Base-by-base conservation (phyloP, 2,797 vertebrate genomes). In the Otus scops region DNA sequence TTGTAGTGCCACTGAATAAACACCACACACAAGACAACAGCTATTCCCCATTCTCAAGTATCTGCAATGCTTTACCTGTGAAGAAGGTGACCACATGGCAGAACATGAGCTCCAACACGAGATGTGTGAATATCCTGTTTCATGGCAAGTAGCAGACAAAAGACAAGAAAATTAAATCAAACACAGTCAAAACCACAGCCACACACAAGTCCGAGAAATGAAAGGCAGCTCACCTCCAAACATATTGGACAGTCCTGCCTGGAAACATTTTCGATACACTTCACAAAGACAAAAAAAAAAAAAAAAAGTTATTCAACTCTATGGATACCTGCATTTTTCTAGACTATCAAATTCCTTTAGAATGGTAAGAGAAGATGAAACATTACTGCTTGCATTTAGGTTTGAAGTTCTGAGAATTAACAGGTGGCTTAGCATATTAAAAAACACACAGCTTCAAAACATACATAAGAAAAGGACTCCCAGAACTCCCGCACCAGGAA, bases 211-310 rank as follows among this genome's bases (percentile, higher is more conserved):
- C 3, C 21, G 6, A 16, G 16, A 50, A 15, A n/a, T 2, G 4
- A 48, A 89, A 3, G 68, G 19, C 8, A 50, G 77, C 97, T 97
- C 92, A 99, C 99, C 99, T 99, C 99, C 98, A 99, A 98, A 95
- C 99, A 99, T 89, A 99, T 99, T 0, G 99, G 98, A 75, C 99
- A 99, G 97, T 99, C 98, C 97, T 99, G 99, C 91, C 99, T 98
- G 26, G 99, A 99, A 61, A 99, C 99, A 38, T 99, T 99, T 98
- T 99, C 99, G 85, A 99, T 99, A 96, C 99, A 99, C 99, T 99
- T 97, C 57, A 90, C 20, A 87, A 47, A 78, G 1, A 43, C 16
- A 50, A 43, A 30, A 39, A 36, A 17, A 39, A 27, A 27, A 41
- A 50, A 41, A 43, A 21, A 22, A 38, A 9, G 39, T 95, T 85